Conservation (phyloP, 1,140 invertebrate genomes). For the Sarcophaga bullata region DNA sequence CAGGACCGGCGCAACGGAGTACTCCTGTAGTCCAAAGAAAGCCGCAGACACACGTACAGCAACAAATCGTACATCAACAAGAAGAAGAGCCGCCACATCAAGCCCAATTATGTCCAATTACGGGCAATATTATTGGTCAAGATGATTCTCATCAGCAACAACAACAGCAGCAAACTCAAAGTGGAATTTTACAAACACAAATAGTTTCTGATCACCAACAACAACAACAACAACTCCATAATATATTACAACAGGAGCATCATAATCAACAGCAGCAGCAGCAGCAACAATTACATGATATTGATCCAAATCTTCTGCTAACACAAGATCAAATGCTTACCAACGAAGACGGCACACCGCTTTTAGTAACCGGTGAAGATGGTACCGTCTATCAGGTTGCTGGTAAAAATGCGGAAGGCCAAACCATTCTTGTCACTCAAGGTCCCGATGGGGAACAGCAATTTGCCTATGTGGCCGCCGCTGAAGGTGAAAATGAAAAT, state of each 20-base stretch:
- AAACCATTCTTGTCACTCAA: constrained; percentile 76
- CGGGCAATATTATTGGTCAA: constrained; percentile 56
- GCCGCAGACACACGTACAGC: not conserved
- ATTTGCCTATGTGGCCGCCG: constrained; percentile 77
- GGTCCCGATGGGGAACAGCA: constrained; percentile 77
- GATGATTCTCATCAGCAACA: constrained; percentile 50
- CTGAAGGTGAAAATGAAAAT: constrained; percentile 70
- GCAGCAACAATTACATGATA: constrained; percentile 57
- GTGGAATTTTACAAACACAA: constrained; percentile 48
- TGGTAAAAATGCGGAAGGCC: constrained; percentile 80
- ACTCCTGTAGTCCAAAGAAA: constrained; percentile 38
- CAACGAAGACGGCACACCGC: constrained; percentile 67
- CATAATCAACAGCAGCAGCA: constrained; percentile 56
- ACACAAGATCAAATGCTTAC: constrained; percentile 59
- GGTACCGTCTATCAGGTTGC: constrained; percentile 72
- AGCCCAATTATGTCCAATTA: constrained; percentile 60
- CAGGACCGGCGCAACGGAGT: constrained; percentile 41
- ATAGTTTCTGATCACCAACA: constrained; percentile 53
- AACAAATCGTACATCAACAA: constrained; percentile 29
- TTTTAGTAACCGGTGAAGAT: constrained; percentile 76
- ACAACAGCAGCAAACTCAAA: constrained; percentile 21
- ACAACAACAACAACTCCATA: constrained; percentile 46
- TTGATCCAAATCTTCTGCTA: constrained; percentile 54
- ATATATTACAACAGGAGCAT: constrained; percentile 47
- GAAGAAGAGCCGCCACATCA: constrained; percentile 49